Evolutionary conservation across 2,797 vertebrate species (phyloP).

Genomic region (Salarias fasciatus): DNA sequence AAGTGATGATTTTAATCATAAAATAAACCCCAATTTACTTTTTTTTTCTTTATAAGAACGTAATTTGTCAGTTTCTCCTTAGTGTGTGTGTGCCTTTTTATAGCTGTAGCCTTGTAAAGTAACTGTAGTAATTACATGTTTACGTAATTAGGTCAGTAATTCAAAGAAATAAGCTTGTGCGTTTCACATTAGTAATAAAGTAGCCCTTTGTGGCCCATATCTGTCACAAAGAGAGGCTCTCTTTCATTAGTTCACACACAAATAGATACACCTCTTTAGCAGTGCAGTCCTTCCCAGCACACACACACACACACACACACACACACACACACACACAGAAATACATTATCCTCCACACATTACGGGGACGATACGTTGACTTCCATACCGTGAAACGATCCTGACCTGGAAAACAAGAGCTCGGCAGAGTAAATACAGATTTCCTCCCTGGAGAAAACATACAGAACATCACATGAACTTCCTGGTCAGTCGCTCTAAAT

Average conservation of each 20-base stretch:
- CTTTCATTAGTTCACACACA: slow-evolving; percentile 62
- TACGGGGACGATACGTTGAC: too few relatives aligned
- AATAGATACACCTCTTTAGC: slow-evolving; percentile 23
- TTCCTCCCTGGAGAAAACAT: too few relatives aligned
- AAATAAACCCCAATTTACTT: slow-evolving; percentile 29
- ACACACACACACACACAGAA: too few relatives aligned
- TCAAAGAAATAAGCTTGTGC: slow-evolving; percentile 60
- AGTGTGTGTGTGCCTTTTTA: slow-evolving; percentile 26
- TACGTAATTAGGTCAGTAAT: slow-evolving; percentile 72
- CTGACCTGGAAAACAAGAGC: too few relatives aligned
- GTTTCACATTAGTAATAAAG: slow-evolving; percentile 65
- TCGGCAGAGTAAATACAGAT: too few relatives aligned
- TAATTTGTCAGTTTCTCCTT: slow-evolving; percentile 19
- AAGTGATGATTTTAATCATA: slow-evolving; percentile 39
- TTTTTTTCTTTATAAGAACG: slow-evolving; percentile 29
- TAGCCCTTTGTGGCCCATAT: slow-evolving; percentile 72
- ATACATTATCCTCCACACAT: too few relatives aligned
- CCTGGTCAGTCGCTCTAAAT: too few relatives aligned
- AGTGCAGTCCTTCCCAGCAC: slow-evolving; percentile 13
- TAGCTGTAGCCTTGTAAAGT: slow-evolving; percentile 47
- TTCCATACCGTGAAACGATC: too few relatives aligned
- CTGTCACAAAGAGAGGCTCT: slow-evolving; percentile 66
- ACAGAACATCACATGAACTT: too few relatives aligned
- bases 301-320: slow-evolving; percentile 40
- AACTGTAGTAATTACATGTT: slow-evolving; percentile 66